These are phyloP conservation scores for Drosophila hydei DNA, from an alignment of 1,140 invertebrate species.

Conservation along the genomic window DNA sequence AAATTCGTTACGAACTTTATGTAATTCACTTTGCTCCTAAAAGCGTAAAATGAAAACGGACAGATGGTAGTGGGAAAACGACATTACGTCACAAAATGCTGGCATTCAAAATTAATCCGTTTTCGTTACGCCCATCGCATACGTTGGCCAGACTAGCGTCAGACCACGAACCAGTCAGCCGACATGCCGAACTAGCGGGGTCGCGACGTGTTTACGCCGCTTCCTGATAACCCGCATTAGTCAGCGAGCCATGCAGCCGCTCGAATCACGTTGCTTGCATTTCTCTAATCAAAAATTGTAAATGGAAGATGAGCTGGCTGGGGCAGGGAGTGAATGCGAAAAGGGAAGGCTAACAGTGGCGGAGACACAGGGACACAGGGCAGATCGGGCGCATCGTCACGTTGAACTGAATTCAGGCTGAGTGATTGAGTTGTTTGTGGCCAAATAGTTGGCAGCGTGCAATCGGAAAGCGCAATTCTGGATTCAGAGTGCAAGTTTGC, in stretches of 20 bases:
- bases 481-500: constrained; percentile 42
- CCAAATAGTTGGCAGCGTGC: constrained; percentile 59
- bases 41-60: background rate
- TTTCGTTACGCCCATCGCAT: constrained; percentile 41
- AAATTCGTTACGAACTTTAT: constrained; percentile 14
- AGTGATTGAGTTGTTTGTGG: constrained; percentile 75
- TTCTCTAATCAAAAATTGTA: constrained; percentile 70
- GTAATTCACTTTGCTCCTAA: constrained; percentile 38
- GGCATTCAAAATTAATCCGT: constrained; percentile 30
- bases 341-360: background rate
- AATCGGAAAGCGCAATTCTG: constrained; percentile 38
- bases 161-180: constrained; percentile 13
- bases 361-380: too few relatives aligned
- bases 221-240: constrained; percentile 68
- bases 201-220: constrained; percentile 52
- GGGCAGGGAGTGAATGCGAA: background rate
- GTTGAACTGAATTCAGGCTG: constrained; percentile 47
- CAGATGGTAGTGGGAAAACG: background rate
- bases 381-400: constrained; percentile 11
- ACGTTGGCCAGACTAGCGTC: constrained; percentile 28
- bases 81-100: constrained; percentile 14
- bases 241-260: constrained; percentile 22
- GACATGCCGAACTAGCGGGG: constrained; percentile 24
- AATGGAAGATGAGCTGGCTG: constrained; percentile 32
- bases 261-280: constrained; percentile 62